Evolutionary conservation across 2,888 invertebrate genomes (phyloP).

Genomic region (Sisyra terminalis): DNA sequence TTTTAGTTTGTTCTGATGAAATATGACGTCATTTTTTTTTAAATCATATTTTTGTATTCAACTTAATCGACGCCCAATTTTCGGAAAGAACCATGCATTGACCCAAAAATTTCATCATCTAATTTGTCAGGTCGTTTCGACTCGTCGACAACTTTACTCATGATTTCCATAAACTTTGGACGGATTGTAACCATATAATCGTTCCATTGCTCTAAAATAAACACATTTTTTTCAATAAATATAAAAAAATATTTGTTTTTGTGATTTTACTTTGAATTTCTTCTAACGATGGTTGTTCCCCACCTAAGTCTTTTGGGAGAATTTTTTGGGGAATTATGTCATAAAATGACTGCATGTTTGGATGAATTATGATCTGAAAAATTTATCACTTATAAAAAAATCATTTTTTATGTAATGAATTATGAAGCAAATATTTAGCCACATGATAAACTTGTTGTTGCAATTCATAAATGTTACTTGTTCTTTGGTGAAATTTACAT

Average conservation of each 20-base stretch:
- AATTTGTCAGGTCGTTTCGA: conserved; percentile 23
- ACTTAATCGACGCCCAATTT: conserved; percentile 3
- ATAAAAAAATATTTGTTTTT: neutral
- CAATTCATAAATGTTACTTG: no score
- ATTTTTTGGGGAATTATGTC: no score
- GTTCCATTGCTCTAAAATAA: conserved; percentile 20
- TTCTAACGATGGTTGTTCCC: no score
- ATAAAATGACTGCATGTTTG: no score
- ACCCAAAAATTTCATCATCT: conserved; percentile 15
- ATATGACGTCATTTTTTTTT: neutral
- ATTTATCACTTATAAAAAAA: no score
- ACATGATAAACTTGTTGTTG: no score
- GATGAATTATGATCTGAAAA: no score
- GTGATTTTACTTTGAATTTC: no score
- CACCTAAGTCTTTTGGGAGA: no score
- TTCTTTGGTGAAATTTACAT: neutral
- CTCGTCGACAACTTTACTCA: conserved; percentile 22
- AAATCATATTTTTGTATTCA: neutral
- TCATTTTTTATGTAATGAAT: no score
- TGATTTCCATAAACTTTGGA: conserved; percentile 23
- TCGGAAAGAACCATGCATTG: conserved; percentile 5
- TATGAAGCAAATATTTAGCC: no score
- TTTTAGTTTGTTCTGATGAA: no score
- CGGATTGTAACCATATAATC: conserved; percentile 20
- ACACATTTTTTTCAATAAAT: conserved; percentile 3